phyloP scores from a whole-genome alignment of 2,888 invertebrate species.

The Atrina japonica region DNA sequence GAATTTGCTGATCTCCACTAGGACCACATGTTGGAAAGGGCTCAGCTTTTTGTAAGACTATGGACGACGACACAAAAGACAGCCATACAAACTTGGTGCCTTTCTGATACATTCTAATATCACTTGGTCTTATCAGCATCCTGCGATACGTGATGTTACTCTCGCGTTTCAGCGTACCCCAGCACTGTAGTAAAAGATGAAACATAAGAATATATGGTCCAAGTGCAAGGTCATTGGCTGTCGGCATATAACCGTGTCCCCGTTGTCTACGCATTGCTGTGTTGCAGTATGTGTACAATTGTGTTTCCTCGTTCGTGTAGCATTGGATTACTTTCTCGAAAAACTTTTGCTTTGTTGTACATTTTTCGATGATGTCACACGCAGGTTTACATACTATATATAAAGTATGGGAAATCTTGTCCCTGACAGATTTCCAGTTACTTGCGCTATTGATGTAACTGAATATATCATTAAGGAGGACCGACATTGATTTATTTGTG shows the following conservation, averaged over 20 bases:
- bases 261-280: constrained; percentile 50
- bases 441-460: constrained; percentile 36
- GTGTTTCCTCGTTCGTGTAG: constrained; percentile 50
- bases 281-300: constrained; percentile 48
- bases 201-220: constrained; percentile 55
- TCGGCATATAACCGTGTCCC: constrained; percentile 43
- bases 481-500: constrained; percentile 33
- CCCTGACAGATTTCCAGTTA: constrained; percentile 47
- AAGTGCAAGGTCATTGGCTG: constrained; percentile 50
- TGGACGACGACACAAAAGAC: constrained; percentile 52
- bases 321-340: constrained; percentile 40
- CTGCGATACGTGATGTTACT: constrained; percentile 43
- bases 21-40: constrained; percentile 50
- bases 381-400: constrained; percentile 40
- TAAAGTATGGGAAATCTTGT: constrained; percentile 46
- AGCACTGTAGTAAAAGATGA: constrained; percentile 49
- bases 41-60: constrained; percentile 29
- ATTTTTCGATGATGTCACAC: constrained; percentile 24
- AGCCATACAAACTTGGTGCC: constrained; percentile 51
- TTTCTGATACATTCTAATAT: constrained; percentile 40
- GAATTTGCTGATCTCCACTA: constrained; percentile 14
- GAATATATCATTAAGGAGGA: constrained; percentile 46
- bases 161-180: constrained; percentile 43
- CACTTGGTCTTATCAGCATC: constrained; percentile 37
- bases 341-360: constrained; percentile 42